A percentile compares a stretch with the other conserved stretches of the same genome.
Conservation (phyloP, 2,797 vertebrate genomes). For the Simalia tracyae region DNA sequence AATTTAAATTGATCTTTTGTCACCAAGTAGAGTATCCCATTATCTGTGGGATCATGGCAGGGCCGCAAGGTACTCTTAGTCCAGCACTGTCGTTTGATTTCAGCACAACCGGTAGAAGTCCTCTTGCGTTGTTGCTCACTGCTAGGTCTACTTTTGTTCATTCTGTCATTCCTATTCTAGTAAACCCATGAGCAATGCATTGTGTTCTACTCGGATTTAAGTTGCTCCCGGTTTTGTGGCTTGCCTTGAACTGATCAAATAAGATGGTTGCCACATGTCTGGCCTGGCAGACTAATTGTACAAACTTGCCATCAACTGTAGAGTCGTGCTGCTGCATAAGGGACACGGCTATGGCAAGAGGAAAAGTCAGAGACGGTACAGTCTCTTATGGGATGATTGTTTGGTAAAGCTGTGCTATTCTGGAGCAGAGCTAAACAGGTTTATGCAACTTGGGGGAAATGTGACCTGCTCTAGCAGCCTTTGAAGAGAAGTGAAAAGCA, state of each 20-base stretch:
- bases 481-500: neutral
- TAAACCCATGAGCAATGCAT: neutral
- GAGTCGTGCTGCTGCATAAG: neutral
- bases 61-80: neutral
- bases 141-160: neutral
- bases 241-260: neutral
- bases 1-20: neutral
- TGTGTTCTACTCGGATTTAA: neutral
- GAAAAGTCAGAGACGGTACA: neutral
- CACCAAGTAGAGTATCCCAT: neutral
- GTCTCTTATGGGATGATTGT: neutral
- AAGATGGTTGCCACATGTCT: no score
- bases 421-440: neutral
- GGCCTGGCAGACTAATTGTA: neutral
- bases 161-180: neutral
- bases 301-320: neutral
- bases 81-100: neutral
- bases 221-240: neutral
- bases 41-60: neutral
- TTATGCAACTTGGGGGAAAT: neutral
- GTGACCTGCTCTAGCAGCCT: neutral
- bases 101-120: neutral
- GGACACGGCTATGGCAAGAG: neutral
- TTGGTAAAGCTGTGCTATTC: neutral
- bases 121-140: neutral